phyloP scores from a whole-genome alignment of 2,797 vertebrate genomes.

The Lophius americanus region DNA sequence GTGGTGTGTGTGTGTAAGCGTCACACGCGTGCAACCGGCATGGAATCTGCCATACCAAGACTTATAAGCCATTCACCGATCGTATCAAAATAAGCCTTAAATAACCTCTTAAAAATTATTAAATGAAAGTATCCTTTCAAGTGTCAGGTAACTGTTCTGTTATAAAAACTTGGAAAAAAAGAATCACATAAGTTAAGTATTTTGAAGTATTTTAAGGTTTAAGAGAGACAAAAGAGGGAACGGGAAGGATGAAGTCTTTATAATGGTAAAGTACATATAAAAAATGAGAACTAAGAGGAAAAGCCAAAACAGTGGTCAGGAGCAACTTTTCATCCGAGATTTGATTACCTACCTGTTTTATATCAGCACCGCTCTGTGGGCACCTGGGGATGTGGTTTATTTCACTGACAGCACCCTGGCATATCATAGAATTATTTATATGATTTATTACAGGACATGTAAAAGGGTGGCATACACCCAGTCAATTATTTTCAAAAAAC shows the following conservation, averaged over 20 bases:
- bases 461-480: constrained; percentile 37
- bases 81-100: too few species aligned
- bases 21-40: too few species aligned
- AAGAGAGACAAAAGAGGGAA: neutral
- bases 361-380: constrained; percentile 37
- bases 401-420: constrained; percentile 44
- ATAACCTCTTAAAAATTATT: too few species aligned
- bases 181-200: neutral
- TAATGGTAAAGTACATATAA: neutral
- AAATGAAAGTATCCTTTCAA: too few species aligned
- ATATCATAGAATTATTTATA: constrained; percentile 51
- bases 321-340: constrained; percentile 45
- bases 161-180: neutral
- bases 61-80: too few species aligned
- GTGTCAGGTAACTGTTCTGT: neutral
- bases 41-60: too few species aligned
- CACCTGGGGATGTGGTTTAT: constrained; percentile 58
- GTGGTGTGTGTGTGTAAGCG: too few species aligned
- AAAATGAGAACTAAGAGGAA: constrained; percentile 8
- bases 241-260: too few species aligned
- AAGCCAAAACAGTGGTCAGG: constrained; percentile 15
- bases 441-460: constrained; percentile 55
- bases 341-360: constrained; percentile 52
- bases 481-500: constrained; percentile 36
- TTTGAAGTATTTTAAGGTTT: neutral